Base-by-base conservation (phyloP, 2,797 vertebrate species). In the Danio kyathit region DNA sequence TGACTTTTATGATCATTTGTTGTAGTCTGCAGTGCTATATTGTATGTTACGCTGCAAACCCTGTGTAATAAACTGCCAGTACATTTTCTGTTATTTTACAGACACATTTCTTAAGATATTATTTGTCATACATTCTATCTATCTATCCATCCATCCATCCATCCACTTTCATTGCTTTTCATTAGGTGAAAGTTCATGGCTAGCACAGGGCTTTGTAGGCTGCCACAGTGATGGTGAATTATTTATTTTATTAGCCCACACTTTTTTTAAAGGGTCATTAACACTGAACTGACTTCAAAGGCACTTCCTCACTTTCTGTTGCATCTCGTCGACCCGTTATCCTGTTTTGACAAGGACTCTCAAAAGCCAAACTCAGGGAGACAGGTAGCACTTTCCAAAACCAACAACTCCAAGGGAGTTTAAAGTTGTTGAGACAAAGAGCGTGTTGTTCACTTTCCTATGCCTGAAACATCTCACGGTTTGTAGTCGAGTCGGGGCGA, bases 321-420 rank as follows among this genome's bases (percentile, higher is more conserved):
- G 78, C 19, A 17, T 80, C 43, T 69, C 49, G 52, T 17, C 41
- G 56, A 43, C 67, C 52, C 21, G 19, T 17, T 14, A 43, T 81
- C 79, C 79, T 83, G 82, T 86, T 83, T 66, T 60, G 71, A 79
- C 52, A 82, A 74, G 63, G 72, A 66, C 49, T 74, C 9, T 52
- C 56, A 64, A 81, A 81, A 74, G 66, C 82, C 56, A 6, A 56
- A 17, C 64, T n/a, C 49, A 21, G 51, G 67, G 74, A 71, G 59
- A 66, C 43, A 73, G 69, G 81, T 78, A 38, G 75, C 13, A 29
- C 79, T 49, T 74, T 82, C 84, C 82, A 86, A 86, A 82, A 86
- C 13, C 79, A 86, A 86, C 82, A 83, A 46, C 41, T 81, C 59
- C 71, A 19, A 81, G 57, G 74, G 67, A 57, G 21, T 41, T 40